Evolutionary conservation across 2,113 vertebrate genomes (phyloP).

Genomic region (Grallaria varia): DNA sequence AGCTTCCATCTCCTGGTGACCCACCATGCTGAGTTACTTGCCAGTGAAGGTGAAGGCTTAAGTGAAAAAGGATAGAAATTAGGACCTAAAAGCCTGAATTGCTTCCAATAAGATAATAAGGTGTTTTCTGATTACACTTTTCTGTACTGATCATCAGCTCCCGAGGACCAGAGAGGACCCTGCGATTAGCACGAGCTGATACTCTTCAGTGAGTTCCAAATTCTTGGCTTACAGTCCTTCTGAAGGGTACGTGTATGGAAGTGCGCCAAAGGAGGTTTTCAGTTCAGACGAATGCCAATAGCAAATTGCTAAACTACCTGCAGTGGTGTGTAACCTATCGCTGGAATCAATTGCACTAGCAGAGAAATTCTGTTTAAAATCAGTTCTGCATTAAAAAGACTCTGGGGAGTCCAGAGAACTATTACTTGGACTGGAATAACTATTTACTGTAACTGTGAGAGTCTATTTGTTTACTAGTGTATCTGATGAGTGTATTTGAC

Average conservation of each 20-base stretch:
- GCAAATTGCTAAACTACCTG: background rate
- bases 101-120: background rate
- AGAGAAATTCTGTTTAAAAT: slow-evolving; percentile 26
- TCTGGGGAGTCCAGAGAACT: background rate
- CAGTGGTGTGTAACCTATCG: background rate
- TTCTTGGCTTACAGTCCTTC: background rate
- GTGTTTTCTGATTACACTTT: background rate
- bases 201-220: background rate
- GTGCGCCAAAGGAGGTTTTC: background rate
- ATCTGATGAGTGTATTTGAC: background rate
- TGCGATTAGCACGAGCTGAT: background rate
- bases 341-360: background rate
- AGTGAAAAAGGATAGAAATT: background rate
- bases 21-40: background rate
- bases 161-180: background rate
- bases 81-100: background rate
- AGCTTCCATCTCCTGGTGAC: background rate
- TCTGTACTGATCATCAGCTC: background rate
- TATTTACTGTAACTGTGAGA: background rate
- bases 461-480: background rate
- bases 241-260: background rate
- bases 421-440: background rate
- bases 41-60: background rate
- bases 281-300: background rate
- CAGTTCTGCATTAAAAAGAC: slow-evolving; percentile 19